Base-by-base conservation (phyloP, 2,888 invertebrate species). In the Chrysotoxum bicinctum region DNA sequence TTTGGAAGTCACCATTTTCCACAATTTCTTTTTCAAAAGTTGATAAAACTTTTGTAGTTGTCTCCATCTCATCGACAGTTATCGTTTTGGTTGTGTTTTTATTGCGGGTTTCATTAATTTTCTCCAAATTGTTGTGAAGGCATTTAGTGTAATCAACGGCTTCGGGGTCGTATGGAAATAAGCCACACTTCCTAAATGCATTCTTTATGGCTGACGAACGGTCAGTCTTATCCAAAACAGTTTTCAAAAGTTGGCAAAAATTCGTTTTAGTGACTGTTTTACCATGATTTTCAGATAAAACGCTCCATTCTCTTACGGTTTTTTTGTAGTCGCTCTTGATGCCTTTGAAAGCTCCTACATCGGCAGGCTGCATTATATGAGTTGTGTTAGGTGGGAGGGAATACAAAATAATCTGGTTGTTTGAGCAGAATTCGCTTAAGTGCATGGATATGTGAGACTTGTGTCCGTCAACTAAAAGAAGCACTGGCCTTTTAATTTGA, bases 361-460 rank as follows among this genome's bases (percentile, higher is more conserved):
- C 75, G 4, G 66, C 70, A 19, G 70, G 58, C 43, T 75, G 75
- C 64, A 60, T 60, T 8, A 80, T 45, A 32, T 80, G 68, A 1
- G 74, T 80, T 40, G 74, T 68, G 14, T 74, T 80, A 9, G 69
- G 50, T 21, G 69, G 80, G 4, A 74, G 54, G 32, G 68, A 60
- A 62, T 73, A 73, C 0, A 80, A 14, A 5, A 80, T 60, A 1
- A 69, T 80, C 1, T 21, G 35, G 45, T 79, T 72, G 12, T 79
- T 48, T 7, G 9, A n/a, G 50, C 23, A 50, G 4, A 50, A 50
- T 21, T 50, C 50, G 35, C 78, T 64, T 50, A 45, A 62, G 62
- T 52, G 30, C 16, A 52, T 77, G 19, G 19, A 52, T 23, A 43
- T 10, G 50, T 77, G 77, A 1, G 72, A 66, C 32, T 64, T 78